phyloP scores from a whole-genome alignment of 2,888 invertebrate species.

The Frankliniella intonsa region DNA sequence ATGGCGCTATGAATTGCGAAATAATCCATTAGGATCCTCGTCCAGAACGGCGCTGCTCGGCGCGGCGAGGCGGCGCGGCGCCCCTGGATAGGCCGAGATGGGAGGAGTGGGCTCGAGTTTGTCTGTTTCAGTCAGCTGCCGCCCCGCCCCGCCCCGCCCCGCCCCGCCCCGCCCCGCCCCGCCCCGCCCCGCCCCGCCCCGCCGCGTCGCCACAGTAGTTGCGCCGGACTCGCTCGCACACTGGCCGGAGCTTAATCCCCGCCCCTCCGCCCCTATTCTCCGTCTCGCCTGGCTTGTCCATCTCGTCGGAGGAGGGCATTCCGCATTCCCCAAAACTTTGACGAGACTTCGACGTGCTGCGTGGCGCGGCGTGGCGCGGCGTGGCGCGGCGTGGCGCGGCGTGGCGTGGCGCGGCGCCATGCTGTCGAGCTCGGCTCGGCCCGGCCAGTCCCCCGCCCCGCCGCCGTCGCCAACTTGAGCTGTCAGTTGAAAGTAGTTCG shows the following conservation, averaged over 20 bases:
- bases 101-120: neutral
- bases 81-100: neutral
- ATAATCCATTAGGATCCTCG: slow-evolving; percentile 19
- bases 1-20: slow-evolving; percentile 22
- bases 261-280: neutral
- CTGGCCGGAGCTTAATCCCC: neutral
- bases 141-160: neutral
- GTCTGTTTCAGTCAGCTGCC: slow-evolving; percentile 21
- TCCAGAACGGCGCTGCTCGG: neutral
- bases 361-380: neutral
- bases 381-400: neutral
- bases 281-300: too few species aligned
- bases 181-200: neutral
- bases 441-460: too few species aligned
- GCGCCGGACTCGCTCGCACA: neutral
- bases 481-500: neutral
- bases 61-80: neutral
- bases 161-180: neutral
- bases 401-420: neutral
- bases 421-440: neutral
- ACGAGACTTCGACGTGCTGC: neutral
- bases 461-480: neutral
- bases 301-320: neutral
- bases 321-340: slow-evolving; percentile 13
- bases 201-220: neutral